Conservation (phyloP, 2,797 vertebrate genomes). For the Labroides dimidiatus region DNA sequence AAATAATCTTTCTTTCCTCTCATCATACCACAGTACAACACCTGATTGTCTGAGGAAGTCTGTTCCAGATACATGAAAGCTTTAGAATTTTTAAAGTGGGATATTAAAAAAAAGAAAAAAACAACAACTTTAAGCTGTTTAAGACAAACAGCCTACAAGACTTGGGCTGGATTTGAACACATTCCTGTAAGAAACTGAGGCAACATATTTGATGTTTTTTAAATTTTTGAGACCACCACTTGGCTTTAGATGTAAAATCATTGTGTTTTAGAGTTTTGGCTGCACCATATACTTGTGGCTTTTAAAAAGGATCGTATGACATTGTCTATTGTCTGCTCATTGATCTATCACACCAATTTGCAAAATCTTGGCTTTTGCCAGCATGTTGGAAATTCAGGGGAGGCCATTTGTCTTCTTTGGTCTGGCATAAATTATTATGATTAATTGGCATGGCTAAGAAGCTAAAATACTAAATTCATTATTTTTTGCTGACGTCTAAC, state of each 20-base stretch:
- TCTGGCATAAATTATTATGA: too few relatives aligned
- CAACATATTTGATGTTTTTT: neutral
- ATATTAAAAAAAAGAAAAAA: neutral
- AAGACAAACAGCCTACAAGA: neutral
- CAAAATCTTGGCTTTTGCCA: too few relatives aligned
- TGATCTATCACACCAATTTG: too few relatives aligned
- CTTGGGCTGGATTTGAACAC: neutral
- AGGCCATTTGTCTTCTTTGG: too few relatives aligned
- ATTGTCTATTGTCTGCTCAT: too few relatives aligned
- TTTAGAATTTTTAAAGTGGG: neutral
- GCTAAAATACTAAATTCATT: too few relatives aligned
- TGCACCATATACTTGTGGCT: too few relatives aligned
- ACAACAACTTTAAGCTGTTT: too few relatives aligned
- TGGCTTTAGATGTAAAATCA: neutral
- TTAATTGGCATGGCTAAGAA: too few relatives aligned
- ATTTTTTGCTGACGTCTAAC: neutral
- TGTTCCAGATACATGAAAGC: conserved; percentile 1
- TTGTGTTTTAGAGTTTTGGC: neutral
- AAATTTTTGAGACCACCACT: neutral
- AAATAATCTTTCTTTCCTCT: neutral
- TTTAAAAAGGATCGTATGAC: too few relatives aligned
- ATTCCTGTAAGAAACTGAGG: neutral
- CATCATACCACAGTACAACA: neutral
- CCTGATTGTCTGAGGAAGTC: neutral
- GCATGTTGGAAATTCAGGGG: too few relatives aligned